A percentile compares a stretch with the other conserved stretches of the same genome.
Conservation (phyloP, 2,797 vertebrate species). For the Rallus crepitans region DNA sequence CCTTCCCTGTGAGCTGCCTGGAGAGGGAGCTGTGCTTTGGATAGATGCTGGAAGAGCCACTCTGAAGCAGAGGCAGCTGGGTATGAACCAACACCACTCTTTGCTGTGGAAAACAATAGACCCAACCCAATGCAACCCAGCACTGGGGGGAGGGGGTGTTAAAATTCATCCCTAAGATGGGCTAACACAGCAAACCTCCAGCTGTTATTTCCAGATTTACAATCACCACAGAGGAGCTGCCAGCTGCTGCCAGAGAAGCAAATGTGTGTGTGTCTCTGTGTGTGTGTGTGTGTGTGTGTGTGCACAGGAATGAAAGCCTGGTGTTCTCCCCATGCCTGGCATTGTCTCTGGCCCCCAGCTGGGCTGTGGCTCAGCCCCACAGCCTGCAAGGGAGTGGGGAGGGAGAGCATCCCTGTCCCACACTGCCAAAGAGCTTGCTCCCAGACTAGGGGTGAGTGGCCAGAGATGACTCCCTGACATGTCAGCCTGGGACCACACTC, state of each 20-base stretch:
- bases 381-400: fast-evolving
- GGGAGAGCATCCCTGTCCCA: neutral
- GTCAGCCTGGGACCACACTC: neutral
- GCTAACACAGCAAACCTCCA: neutral
- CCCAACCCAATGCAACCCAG: neutral
- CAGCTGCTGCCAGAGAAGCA: neutral
- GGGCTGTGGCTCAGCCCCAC: neutral
- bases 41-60: neutral
- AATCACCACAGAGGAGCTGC: neutral
- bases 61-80: neutral
- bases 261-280: neutral
- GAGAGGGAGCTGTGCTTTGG: neutral
- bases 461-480: neutral
- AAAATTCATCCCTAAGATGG: neutral
- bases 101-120: conserved; percentile 10
- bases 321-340: neutral
- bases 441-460: neutral
- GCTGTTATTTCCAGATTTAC: conserved; percentile 17
- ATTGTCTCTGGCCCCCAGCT: neutral
- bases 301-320: neutral
- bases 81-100: neutral
- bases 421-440: neutral
- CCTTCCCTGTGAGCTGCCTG: neutral
- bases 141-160: neutral
- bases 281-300: neutral